Evolutionary conservation across 2,113 vertebrate species (phyloP), one percentile per base, ranked within the genome.

Genomic region (Columba livia): DNA sequence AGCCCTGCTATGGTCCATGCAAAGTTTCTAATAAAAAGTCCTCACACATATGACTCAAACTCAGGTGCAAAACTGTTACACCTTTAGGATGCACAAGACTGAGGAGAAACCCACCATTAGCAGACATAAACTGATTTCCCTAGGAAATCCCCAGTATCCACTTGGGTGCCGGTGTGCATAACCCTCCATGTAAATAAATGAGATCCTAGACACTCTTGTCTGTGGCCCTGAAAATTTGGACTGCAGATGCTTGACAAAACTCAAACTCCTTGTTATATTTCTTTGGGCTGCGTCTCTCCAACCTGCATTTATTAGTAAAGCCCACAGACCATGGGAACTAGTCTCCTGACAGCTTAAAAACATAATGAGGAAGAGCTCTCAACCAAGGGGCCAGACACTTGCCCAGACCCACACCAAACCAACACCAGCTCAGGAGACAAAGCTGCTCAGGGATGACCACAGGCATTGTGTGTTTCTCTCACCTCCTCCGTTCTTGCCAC

Each of bases 401-500:
- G 9, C 54, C 38, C 48, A 78, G 72, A 62, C 44, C 48, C n/a
- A 51, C 44, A 75, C 32, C 48, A 51, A 92, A 28, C 12, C 4
- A 4, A 79, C 90, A 18, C 15, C 42, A 5, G 1, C 26, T 20
- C 4, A 4, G 19, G 25, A 25, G 6, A 18, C 64, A 85, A 40
- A 15, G 79, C 38, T 71, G 14, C n/a, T 80, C 25, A 73, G 72
- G 42, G 32, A 15, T 32, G 11, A 82, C 21, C 1, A 0, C 19
- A 67, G 34, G 11, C 1, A 0, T 2, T 11, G 16, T 31, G 28
- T 0, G 0, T 66, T 93, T 88, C 44, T 79, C 97, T 98, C 93
- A 99, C 99, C 99, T 98, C 99, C 99, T 86, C 99, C 99, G 2
- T 99, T 99, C 94, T 99, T 99, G 80, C 99, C 99, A 14, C 99